Conservation (phyloP, 2,797 vertebrate genomes). For the Austrolebias charrua region DNA sequence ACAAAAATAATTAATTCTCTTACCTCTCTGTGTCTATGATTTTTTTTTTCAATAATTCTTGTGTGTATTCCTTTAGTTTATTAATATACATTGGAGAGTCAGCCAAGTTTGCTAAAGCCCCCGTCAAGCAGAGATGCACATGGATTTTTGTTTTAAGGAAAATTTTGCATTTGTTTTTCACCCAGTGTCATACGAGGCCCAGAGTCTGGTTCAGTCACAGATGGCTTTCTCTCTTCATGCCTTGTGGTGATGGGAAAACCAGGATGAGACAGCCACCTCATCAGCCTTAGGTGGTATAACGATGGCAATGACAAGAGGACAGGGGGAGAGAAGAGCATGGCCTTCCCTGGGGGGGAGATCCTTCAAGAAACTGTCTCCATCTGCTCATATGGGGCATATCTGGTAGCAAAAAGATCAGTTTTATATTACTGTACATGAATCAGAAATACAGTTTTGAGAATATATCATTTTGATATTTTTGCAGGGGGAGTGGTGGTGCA, state of each 20-base stretch:
- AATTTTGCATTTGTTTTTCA: conserved; percentile 15
- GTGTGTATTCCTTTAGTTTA: background rate
- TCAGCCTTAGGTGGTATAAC: conserved; percentile 55
- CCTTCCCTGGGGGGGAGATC: conserved; percentile 57
- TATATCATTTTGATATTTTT: too few species aligned
- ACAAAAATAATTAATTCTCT: background rate
- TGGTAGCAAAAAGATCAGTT: too few species aligned
- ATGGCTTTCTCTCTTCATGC: conserved; percentile 55
- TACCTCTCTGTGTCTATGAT: background rate
- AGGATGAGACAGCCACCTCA: conserved; percentile 61
- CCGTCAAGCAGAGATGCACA: background rate
- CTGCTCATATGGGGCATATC: too few species aligned
- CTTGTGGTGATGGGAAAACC: conserved; percentile 44
- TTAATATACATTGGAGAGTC: background rate
- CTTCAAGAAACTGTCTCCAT: too few species aligned
- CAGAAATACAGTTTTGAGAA: too few species aligned
- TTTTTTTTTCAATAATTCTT: background rate
- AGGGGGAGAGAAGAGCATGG: conserved; percentile 37
- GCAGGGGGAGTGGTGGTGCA: too few species aligned
- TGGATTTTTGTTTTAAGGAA: conserved; percentile 11
- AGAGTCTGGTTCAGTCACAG: conserved; percentile 56
- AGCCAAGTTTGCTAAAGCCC: background rate
- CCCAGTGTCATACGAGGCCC: conserved; percentile 26
- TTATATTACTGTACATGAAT: too few species aligned
- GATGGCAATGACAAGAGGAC: conserved; percentile 55